Evolutionary conservation across 2,888 invertebrate genomes (phyloP), one percentile per base, ranked within the genome.

Genomic region (Celastrina argiolus): DNA sequence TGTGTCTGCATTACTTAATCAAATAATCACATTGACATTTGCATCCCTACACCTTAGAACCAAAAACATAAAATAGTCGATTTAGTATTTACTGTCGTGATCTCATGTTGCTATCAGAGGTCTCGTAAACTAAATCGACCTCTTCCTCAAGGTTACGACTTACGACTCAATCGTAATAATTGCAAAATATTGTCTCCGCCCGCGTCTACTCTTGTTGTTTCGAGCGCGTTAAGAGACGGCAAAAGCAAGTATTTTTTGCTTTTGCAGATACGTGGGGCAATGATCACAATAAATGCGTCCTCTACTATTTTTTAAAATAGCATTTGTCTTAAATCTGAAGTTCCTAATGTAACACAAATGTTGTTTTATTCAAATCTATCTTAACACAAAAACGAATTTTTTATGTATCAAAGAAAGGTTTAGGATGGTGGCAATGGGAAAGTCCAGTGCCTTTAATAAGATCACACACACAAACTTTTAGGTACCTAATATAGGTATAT

Each of bases 101-200:
- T 39, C 61, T 61, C 61, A 61, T 61, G 22, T 39, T 34, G 61
- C 61, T 39, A 61, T 26, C 61, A 39, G 61, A 61, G 61, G 39
- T 61, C 61, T 61, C 61, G 61, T 61, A 36, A 61, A 61, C 61
- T 61, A 61, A 61, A 61, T 39, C 22, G 61, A 61, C 61, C 61
- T 61, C 61, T 61, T 61, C 61, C 61, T 61, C 61, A 61, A 61
- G 61, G 39, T 61, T 39, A 36, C 16, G 16, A 14, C 59, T 59
- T 36, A 34, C 34, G 34, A n/a, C 61, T 61, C 61, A 61, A 61
- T 61, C 61, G 22, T 22, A 39, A 61, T 61, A 18, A 61, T 39
- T 22, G 61, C 22, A 36, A 34, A 59, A 36, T 36, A 18, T 36
- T 36, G 18, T 31, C 31, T 58, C n/a, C 31, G 28, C 31, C 28